These are phyloP conservation scores for Endotricha flammealis DNA, from an alignment of 2,888 invertebrate species.

Conservation along the genomic window DNA sequence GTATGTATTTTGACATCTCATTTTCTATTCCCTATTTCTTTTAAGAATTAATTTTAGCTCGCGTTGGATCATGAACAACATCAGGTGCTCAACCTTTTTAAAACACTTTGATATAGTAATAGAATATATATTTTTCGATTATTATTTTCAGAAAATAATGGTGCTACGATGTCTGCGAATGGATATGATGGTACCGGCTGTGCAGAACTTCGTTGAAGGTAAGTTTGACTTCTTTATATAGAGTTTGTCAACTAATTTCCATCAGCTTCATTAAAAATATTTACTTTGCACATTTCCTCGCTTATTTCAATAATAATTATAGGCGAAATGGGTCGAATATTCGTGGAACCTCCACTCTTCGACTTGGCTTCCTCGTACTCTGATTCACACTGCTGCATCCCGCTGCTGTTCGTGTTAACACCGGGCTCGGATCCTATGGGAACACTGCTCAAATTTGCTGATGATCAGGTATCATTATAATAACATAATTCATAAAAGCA, in stretches of 20 bases:
- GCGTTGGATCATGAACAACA: too few relatives aligned
- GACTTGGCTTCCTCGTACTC: slow-evolving; percentile 89
- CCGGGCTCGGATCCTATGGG: slow-evolving; percentile 97
- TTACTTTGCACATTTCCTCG: background rate
- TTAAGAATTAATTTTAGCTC: too few relatives aligned
- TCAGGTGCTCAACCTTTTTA: too few relatives aligned
- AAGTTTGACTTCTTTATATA: slow-evolving; percentile 18
- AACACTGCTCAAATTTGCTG: slow-evolving; percentile 92
- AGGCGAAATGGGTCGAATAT: slow-evolving; percentile 86
- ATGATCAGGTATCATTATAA: slow-evolving; percentile 81
- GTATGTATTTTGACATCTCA: too few relatives aligned
- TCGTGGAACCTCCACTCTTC: slow-evolving; percentile 94
- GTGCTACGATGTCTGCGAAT: slow-evolving; percentile 89
- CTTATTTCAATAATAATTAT: slow-evolving; percentile 14
- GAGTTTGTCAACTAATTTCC: too few relatives aligned
- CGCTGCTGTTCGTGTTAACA: slow-evolving; percentile 93
- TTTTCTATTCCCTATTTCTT: too few relatives aligned
- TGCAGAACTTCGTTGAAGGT: slow-evolving; percentile 84
- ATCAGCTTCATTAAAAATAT: too few relatives aligned
- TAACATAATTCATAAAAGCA: background rate
- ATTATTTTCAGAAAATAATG: slow-evolving; percentile 80
- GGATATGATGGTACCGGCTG: slow-evolving; percentile 91
- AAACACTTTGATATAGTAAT: too few relatives aligned
- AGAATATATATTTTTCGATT: slow-evolving; percentile 1
- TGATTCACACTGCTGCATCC: slow-evolving; percentile 92